Evolutionary conservation across 2,797 vertebrate genomes (phyloP), one percentile per base, ranked within the genome.

Genomic region (Coendou prehensilis): DNA sequence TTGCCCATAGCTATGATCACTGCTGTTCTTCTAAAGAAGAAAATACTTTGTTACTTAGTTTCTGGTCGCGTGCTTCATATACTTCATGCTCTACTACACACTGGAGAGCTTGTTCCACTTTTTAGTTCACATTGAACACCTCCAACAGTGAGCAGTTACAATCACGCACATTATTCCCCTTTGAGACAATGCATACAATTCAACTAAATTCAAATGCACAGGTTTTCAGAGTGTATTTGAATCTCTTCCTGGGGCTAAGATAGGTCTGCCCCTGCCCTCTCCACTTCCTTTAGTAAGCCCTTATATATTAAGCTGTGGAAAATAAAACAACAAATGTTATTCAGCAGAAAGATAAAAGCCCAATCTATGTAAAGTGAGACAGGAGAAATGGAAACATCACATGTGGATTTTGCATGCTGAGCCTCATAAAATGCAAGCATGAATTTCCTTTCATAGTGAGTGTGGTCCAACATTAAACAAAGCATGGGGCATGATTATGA

Each of bases 401-500:
- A 87, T 95, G 97, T 95, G 96, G 95, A 95, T 97, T 91, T 89
- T 80, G 41, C 97, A 96, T 89, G 95, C 89, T 97, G 95, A 78
- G 97, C 86, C 64, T 97, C 96, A 97, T 98, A 96, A 98, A 97
- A 96, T 93, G 92, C 88, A 97, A 93, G 95, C 61, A 0, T 76
- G 94, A 96, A 93, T 96, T 97, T 97, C 91, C 95, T 97, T 86
- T 98, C 93, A 13, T 64, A 87, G 93, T 91, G 95, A 97, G 96
- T 97, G 97, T 97, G 97, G 97, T 97, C 97, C 93, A 96, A 96
- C 97, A 97, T 95, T 96, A 97, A 96, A 95, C 14, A 1, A 96
- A 92, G 95, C 96, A 96, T 97, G 97, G 96, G 97, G 93, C 97
- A 85, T 91, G 96, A 96, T 97, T 97, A 97, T 93, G 83, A 96